Percentiles rank a stretch among this genome's conserved stretches.
Evolutionary conservation across 2,797 vertebrate species (phyloP).

Genomic region (Pipistrellus pygmaeus): DNA sequence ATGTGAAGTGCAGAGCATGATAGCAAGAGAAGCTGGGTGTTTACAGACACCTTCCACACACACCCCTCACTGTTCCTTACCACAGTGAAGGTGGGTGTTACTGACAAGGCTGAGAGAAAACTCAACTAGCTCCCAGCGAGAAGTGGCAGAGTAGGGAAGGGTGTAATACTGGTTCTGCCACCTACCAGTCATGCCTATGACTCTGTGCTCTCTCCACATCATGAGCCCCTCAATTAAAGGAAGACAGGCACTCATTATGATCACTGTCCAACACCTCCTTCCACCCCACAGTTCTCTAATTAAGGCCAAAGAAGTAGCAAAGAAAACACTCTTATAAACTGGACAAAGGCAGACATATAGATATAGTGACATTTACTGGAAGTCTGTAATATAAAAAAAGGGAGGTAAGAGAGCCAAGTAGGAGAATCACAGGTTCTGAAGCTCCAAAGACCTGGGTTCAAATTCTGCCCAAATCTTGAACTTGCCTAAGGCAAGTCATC

Average conservation of each 20-base stretch:
- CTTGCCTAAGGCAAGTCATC: neutral
- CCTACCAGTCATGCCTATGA: fast-evolving
- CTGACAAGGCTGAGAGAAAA: neutral
- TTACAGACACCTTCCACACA: neutral
- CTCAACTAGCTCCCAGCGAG: neutral
- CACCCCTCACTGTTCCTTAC: fast-evolving
- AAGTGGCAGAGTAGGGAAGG: neutral
- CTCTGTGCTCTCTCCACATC: too few species aligned
- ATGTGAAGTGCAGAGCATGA: too few species aligned
- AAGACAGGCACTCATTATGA: neutral
- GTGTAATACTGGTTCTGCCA: neutral
- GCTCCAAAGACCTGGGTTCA: neutral
- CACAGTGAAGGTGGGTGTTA: fast-evolving
- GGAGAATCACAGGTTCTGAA: neutral
- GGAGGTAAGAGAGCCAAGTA: neutral
- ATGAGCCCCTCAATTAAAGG: neutral
- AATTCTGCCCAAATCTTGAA: neutral
- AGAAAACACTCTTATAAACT: neutral
- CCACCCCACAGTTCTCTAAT: neutral
- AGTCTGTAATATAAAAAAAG: neutral
- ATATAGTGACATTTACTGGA: neutral
- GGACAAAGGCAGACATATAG: neutral
- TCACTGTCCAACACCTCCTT: too few species aligned
- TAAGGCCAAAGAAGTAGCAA: neutral
- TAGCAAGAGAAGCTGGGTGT: fast-evolving